Evolutionary conservation across 2,797 vertebrate genomes (phyloP).

Genomic region (Lophotriccus pileatus): DNA sequence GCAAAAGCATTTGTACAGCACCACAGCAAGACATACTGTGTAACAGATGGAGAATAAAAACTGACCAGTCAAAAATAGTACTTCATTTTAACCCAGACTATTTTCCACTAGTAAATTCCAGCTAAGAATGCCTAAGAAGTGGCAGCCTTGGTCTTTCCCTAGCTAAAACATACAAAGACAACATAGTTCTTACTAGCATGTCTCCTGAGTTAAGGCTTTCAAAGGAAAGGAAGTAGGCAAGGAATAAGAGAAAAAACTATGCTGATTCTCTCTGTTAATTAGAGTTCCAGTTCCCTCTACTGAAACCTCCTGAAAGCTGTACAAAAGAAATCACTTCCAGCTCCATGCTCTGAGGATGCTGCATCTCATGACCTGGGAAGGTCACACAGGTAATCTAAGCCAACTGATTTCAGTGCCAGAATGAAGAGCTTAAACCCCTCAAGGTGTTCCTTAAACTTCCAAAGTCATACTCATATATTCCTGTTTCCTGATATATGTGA

Average conservation of each 20-base stretch:
- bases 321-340: neutral
- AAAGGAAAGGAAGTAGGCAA: neutral
- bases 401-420: neutral
- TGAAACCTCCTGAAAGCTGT: neutral
- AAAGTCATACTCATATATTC: too few relatives aligned
- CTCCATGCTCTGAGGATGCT: neutral
- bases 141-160: neutral
- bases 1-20: neutral
- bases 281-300: neutral
- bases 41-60: neutral
- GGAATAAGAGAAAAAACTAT: neutral
- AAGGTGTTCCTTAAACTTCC: neutral
- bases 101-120: neutral
- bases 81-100: neutral
- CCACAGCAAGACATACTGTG: neutral
- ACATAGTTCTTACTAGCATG: neutral
- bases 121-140: neutral
- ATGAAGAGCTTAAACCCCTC: neutral
- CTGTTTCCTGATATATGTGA: neutral
- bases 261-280: neutral
- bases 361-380: neutral
- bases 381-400: neutral
- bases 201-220: neutral
- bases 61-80: neutral
- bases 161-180: neutral